Evolutionary conservation across 2,797 vertebrate genomes (phyloP).

Genomic region (Lagocephalus sceleratus): DNA sequence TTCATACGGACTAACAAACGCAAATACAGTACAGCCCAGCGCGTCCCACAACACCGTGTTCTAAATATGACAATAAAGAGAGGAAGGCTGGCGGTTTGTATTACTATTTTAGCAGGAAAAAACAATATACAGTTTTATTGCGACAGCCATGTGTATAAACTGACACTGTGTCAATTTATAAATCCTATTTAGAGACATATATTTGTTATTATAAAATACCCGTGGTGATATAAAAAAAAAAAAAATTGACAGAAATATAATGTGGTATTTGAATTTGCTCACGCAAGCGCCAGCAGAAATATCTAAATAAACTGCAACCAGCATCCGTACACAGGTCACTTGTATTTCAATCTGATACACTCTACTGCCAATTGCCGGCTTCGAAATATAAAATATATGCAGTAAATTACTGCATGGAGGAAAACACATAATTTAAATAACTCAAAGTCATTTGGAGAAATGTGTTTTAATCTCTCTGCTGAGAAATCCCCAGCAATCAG

Average conservation of each 20-base stretch:
- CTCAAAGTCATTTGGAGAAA: slow-evolving; percentile 63
- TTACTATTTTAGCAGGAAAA: slow-evolving; percentile 69
- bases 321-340: slow-evolving; percentile 55
- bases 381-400: slow-evolving; percentile 60
- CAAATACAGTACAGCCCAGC: slow-evolving; percentile 49
- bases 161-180: slow-evolving; percentile 60
- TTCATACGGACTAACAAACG: slow-evolving; percentile 64
- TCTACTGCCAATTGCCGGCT: slow-evolving; percentile 46
- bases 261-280: slow-evolving; percentile 52
- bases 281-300: slow-evolving; percentile 37
- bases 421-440: slow-evolving; percentile 57
- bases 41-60: slow-evolving; percentile 53
- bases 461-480: slow-evolving; percentile 61
- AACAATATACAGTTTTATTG: slow-evolving; percentile 64
- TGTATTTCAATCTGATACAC: slow-evolving; percentile 54
- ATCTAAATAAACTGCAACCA: slow-evolving; percentile 54
- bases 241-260: slow-evolving; percentile 54
- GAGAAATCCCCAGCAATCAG: slow-evolving; percentile 48
- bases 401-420: slow-evolving; percentile 45
- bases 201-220: slow-evolving; percentile 65
- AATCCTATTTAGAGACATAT: slow-evolving; percentile 62
- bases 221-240: slow-evolving; percentile 35
- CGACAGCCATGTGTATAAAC: slow-evolving; percentile 51
- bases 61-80: slow-evolving; percentile 71
- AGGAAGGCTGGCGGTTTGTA: slow-evolving; percentile 57